Evolutionary conservation across 2,888 invertebrate species (phyloP), one percentile per base, ranked within the genome.

Genomic region (Branchellion lobata): DNA sequence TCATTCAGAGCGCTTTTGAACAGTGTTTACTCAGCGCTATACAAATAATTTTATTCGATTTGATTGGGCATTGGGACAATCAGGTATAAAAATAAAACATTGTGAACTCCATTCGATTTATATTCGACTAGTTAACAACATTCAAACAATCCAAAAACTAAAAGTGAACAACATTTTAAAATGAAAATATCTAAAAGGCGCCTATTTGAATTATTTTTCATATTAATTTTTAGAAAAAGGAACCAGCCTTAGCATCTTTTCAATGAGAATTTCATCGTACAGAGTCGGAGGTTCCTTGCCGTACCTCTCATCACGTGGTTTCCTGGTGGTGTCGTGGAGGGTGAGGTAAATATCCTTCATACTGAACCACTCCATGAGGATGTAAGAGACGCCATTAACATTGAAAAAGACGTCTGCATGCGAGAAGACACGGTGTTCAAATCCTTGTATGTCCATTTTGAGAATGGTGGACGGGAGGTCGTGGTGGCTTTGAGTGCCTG

Each of bases 291-390:
- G 57, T n/a, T 33, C 24, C 65, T 77, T 47, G 5, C 31, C 0
- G 77, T 21, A 77, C 1, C 53, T 77, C 65, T 57, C 34, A 40
- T 65, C 65, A 24, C n/a, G 24, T 3, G 51, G 51, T 57, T 57
- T 8, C 40, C 5, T 40, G 40, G 40, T 40, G n/a, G 61, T 65
- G 14, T 65, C 33, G 65, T 77, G 53, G 24, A 65, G 57, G 34
- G 14, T 1, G 3, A 21, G 61, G 36, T 79, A 78, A 69, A 68
- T 68, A 29, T 51, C 40, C 24, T 51, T 78, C 82, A 83, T 83
- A 21, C 80, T 24, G n/a, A 79, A 27, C 83, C 83, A 83, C 71
- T 83, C 83, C 83, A 83, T 83, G 73, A 82, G 81, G 24, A 83
- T 81, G 61, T 81, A 82, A 8, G 79, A 53, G 27, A 83, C 72